Evolutionary conservation across 2,888 invertebrate genomes (phyloP), one percentile per base, ranked within the genome.

Genomic region (Tuta absoluta): DNA sequence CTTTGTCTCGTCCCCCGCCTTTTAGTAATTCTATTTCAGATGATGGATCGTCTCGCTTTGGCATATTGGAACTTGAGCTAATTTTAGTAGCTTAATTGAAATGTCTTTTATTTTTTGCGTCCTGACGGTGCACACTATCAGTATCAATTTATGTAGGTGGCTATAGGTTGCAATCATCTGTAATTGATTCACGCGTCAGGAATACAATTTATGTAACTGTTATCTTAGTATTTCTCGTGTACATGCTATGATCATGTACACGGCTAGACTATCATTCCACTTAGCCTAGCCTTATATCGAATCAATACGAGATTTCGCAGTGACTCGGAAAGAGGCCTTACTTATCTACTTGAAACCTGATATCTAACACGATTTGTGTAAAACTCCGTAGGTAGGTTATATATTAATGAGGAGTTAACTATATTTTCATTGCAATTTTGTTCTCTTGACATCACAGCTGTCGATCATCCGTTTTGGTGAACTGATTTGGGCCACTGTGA

Each of bases 401-500:
- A n/a, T n/a, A n/a, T n/a, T n/a, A n/a, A n/a, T n/a, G n/a, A n/a
- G n/a, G n/a, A n/a, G n/a, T n/a, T n/a, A n/a, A n/a, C n/a, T n/a
- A n/a, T n/a, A n/a, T n/a, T n/a, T n/a, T n/a, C 14, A 41, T n/a
- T 14, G 14, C 14, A 41, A 12, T 14, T 41, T 41, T 3, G 38
- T 38, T 8, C 5, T 14, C 41, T 41, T 41, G 14, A 41, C 4
- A 12, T 38, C 1, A n/a, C 21, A 53, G 24, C 21, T 12, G 24
- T 24, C 14, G 28, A 56, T 56, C 56, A 56, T 53, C 14, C 33
- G 56, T 14, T n/a, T 28, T 33, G 28, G 45, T 4, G 23, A n/a
- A n/a, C n/a, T n/a, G 37, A 66, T 63, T 66, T 45, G 61, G 65
- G 59, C 5, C 60, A 53, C 62, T 38, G 63, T 41, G 57, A 63